Evolutionary conservation across 1,140 invertebrate genomes (phyloP).

Genomic region (Gryon sp.): DNA sequence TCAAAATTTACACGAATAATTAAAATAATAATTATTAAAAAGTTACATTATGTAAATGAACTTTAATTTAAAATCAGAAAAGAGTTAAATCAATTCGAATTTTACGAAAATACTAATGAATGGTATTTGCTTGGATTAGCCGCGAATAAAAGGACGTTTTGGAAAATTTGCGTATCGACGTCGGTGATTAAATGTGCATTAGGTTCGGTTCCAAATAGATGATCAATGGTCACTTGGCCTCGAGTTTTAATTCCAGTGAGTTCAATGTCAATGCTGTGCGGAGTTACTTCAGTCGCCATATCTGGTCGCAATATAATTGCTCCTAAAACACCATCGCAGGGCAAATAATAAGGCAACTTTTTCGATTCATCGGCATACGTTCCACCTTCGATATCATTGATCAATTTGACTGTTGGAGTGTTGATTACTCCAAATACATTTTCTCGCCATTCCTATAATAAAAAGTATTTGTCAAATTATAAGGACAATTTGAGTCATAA

Average conservation of each 20-base stretch:
- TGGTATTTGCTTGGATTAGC: constrained; percentile 62
- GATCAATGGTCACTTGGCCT: constrained; percentile 83
- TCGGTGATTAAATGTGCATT: constrained; percentile 81
- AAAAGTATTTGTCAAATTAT: too few species aligned
- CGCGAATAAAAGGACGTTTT: constrained; percentile 75
- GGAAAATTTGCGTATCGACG: constrained; percentile 79
- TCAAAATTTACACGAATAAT: too few species aligned
- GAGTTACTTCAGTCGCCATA: constrained; percentile 58
- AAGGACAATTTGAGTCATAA: background rate
- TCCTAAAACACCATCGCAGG: constrained; percentile 81
- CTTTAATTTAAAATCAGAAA: too few species aligned
- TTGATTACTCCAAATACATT: constrained; percentile 76
- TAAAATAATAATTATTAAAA: too few species aligned
- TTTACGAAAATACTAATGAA: constrained; percentile 41
- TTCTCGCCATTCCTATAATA: constrained; percentile 81
- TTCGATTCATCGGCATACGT: constrained; percentile 68
- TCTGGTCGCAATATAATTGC: constrained; percentile 79
- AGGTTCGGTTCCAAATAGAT: constrained; percentile 75
- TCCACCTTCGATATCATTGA: constrained; percentile 80
- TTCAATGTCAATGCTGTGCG: constrained; percentile 81
- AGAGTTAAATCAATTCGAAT: too few species aligned
- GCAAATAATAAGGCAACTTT: constrained; percentile 74
- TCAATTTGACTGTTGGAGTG: constrained; percentile 76
- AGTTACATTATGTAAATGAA: too few species aligned
- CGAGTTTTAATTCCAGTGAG: constrained; percentile 80